phyloP scores from a whole-genome alignment of 1,140 invertebrate species.

The Harpegnathos saltator region DNA sequence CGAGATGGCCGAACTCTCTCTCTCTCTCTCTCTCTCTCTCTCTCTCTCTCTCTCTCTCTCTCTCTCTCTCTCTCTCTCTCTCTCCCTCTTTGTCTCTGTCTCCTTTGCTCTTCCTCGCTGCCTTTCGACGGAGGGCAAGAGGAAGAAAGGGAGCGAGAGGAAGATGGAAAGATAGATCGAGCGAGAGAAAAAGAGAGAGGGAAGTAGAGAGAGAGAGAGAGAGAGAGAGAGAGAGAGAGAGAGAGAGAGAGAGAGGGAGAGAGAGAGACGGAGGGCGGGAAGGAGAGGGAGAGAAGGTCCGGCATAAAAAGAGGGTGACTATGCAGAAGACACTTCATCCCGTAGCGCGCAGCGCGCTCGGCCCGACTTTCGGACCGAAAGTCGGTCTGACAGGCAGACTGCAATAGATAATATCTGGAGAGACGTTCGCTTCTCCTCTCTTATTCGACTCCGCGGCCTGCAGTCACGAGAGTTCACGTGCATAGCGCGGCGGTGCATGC shows the following conservation, averaged over 20 bases:
- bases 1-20: slow-evolving; percentile 64
- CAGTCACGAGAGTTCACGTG: slow-evolving; percentile 35
- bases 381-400: slow-evolving; percentile 73
- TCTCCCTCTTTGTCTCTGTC: too few species aligned
- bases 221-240: too few species aligned
- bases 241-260: not conserved
- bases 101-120: too few species aligned
- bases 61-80: not conserved
- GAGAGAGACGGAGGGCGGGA: slow-evolving; percentile 2
- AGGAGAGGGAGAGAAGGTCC: slow-evolving; percentile 40
- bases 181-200: not conserved
- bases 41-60: not conserved
- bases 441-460: slow-evolving; percentile 54
- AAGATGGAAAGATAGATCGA: too few species aligned
- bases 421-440: slow-evolving; percentile 67
- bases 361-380: slow-evolving; percentile 66
- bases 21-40: too few species aligned
- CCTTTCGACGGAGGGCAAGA: too few species aligned
- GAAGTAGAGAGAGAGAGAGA: slow-evolving; percentile 19
- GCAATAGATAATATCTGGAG: slow-evolving; percentile 78
- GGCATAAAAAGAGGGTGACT: slow-evolving; percentile 72
- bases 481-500: slow-evolving; percentile 5
- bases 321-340: slow-evolving; percentile 75
- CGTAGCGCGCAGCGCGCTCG: slow-evolving; percentile 59
- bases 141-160: not conserved